Evolutionary conservation across 2,797 vertebrate species (phyloP), one percentile per base, ranked within the genome.

Genomic region (Salarias fasciatus): DNA sequence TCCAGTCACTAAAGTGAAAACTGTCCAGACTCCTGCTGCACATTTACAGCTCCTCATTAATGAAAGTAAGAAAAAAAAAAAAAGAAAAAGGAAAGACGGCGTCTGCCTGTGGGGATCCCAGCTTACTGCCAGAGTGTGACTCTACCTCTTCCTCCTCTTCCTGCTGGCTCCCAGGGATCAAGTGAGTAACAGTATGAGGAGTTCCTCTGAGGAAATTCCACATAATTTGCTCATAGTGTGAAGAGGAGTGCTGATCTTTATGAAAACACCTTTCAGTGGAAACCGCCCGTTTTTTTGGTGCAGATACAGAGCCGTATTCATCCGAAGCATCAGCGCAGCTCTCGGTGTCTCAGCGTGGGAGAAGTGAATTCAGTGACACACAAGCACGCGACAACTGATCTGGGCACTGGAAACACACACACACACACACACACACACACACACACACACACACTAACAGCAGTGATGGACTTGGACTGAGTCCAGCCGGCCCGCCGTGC

Each of bases 401-500:
- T 38, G 4, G 36, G 11, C 11, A 38, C 36, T 75, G 13, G 47
- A 69, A 58, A n/a, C n/a, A n/a, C n/a, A n/a, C n/a, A n/a, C n/a
- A n/a, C n/a, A n/a, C n/a, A n/a, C n/a, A n/a, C n/a, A n/a, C n/a
- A n/a, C 44, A 38, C 62, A 46, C 56, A 62, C 67, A 49, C 62
- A 38, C 59, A 45, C 56, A 62, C 67, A 49, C 62, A 67, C 70
- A 75, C 73, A 71, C 43, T 15, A 28, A 69, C 42, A 59, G 67
- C 69, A 55, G 38, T 59, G 69, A 85, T 66, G 58, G 72, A 66
- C 64, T 88, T 90, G 83, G 87, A 69, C 46, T 3, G 7, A 4
- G 60, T 88, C 82, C 88, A 87, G 69, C 44, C 53, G 49, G 44
- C 38, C 51, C 63, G 53, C 65, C 28, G 33, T 37, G 58, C 87